These are phyloP conservation scores for Drosophila sproati DNA, from an alignment of 1,140 invertebrate species.

Conservation along the genomic window DNA sequence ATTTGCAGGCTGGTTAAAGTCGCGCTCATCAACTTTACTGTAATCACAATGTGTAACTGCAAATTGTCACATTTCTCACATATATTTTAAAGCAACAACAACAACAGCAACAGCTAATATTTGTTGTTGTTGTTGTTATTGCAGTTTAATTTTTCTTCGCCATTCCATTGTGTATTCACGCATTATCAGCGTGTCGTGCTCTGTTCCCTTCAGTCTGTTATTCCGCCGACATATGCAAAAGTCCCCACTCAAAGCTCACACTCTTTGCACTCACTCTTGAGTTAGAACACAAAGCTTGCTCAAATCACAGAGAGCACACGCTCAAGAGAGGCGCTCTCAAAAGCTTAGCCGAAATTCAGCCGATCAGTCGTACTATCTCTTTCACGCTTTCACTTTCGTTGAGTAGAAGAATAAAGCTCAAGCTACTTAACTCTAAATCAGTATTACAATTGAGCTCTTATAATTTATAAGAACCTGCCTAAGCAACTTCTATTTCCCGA, in stretches of 20 bases:
- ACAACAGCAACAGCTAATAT: constrained; percentile 24
- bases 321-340: background rate
- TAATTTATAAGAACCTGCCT: background rate
- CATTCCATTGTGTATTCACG: constrained; percentile 52
- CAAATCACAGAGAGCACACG: constrained; percentile 2
- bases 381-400: too few species aligned
- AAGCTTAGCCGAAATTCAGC: too few species aligned
- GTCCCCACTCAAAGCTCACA: constrained; percentile 24
- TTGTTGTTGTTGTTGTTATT: constrained; percentile 19
- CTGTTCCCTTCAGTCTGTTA: background rate
- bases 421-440: too few species aligned
- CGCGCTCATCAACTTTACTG: constrained; percentile 8
- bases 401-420: too few species aligned
- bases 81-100: constrained; percentile 17
- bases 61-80: constrained; percentile 14
- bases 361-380: too few species aligned
- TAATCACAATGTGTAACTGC: constrained; percentile 21
- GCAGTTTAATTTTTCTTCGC: constrained; percentile 27
- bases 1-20: constrained; percentile 6
- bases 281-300: constrained; percentile 14
- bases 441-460: background rate
- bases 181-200: constrained; percentile 57
- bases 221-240: constrained; percentile 37
- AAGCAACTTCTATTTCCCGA: background rate
- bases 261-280: constrained; percentile 4